Evolutionary conservation across 2,797 vertebrate genomes (phyloP), one percentile per base, ranked within the genome.

Genomic region (Sebastes variabilis): DNA sequence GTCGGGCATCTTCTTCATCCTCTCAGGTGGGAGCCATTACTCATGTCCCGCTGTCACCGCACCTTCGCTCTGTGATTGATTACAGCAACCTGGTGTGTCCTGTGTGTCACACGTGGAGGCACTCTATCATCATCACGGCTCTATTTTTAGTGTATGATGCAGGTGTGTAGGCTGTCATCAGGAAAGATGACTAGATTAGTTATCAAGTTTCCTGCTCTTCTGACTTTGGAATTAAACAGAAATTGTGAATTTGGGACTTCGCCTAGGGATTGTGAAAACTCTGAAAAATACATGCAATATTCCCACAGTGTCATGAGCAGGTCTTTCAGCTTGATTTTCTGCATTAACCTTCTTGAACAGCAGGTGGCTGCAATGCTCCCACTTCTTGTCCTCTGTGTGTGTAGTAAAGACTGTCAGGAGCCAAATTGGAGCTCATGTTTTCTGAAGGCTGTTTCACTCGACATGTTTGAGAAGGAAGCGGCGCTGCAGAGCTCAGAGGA

Each of bases 1-100:
- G 62, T 98, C 97, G 1, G 97, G 97, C 79, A 98, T 98, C 95
- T 98, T 98, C 95, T 98, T 98, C 95, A 98, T 98, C 87, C 95
- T 98, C 18, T 98, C 97, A 72, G 97, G 97, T 98, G 90, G 72
- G 85, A 65, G 36, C 42, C 66, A 61, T 87, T 66, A 70, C 61
- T 83, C 62, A 79, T 73, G 71, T 79, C 76, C 16, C 1, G 24
- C 66, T 74, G 70, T 87, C 83, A 29, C 56, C 6, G 6, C 73
- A 83, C 56, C 66, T 36, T 67, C 62, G 22, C 60, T 87, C 69
- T 79, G 78, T 88, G 85, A 91, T 88, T 79, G 85, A 92, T 92
- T 86, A 84, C 67, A 61, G 24, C 66, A 24, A 86, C 77, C 87
- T 71, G 68, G 60, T 70, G 64, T 79, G 75, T 89, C 79, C 89